Percentiles rank a stretch among this genome's conserved stretches.
Evolutionary conservation across 2,888 invertebrate species (phyloP).

Genomic region (Drosophila kambysellisi): DNA sequence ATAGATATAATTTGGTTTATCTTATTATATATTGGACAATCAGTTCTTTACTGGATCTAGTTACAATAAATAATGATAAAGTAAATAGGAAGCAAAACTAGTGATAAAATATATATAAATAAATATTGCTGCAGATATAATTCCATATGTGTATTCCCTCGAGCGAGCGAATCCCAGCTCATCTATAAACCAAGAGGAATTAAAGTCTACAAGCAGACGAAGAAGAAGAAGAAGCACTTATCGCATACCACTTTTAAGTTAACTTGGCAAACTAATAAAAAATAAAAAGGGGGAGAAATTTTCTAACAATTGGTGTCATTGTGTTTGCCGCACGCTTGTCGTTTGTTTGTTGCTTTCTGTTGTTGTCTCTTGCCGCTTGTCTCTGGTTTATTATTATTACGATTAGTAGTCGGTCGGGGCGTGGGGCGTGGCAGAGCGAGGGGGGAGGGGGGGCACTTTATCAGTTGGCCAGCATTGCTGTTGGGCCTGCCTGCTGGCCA

Average conservation of each 20-base stretch:
- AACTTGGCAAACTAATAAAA: neutral
- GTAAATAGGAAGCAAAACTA: neutral
- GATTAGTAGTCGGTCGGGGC: slow-evolving; percentile 11
- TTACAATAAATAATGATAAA: neutral
- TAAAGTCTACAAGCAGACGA: neutral
- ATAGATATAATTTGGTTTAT: too few relatives aligned
- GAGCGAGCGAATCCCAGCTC: neutral
- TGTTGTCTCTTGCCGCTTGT: slow-evolving; percentile 16
- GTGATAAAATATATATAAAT: too few relatives aligned
- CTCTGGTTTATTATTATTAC: slow-evolving; percentile 26
- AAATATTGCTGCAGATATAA: neutral
- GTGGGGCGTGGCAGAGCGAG: neutral
- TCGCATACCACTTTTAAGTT: neutral
- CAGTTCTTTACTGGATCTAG: neutral
- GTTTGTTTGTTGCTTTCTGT: neutral
- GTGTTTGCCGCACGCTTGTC: neutral
- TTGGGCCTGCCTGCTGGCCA: neutral
- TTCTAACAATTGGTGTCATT: neutral
- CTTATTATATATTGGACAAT: too few relatives aligned
- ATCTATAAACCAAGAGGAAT: neutral
- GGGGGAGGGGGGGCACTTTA: neutral
- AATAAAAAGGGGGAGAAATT: neutral
- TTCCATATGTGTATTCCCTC: neutral
- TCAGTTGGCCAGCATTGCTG: slow-evolving; percentile 25
- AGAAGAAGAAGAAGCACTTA: neutral